phyloP scores from a whole-genome alignment of 2,888 invertebrate genomes.

The Melipona beecheii region DNA sequence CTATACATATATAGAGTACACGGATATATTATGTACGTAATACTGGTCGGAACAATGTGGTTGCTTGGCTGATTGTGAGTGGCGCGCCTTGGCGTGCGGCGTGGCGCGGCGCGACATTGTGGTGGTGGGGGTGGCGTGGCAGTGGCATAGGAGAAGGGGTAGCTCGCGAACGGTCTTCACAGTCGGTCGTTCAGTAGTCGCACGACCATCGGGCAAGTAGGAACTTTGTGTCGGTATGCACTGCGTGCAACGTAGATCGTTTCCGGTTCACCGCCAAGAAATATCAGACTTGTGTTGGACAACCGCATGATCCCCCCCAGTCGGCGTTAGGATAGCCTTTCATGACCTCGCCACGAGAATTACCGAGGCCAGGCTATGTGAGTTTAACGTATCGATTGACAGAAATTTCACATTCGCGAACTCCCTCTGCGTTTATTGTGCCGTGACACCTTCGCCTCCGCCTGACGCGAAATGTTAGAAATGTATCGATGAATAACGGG shows the following conservation, averaged over 20 bases:
- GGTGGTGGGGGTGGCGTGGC: neutral
- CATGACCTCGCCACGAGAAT: slow-evolving; percentile 23
- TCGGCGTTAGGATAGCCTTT: slow-evolving; percentile 34
- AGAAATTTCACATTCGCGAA: slow-evolving; percentile 18
- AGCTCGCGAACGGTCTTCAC: slow-evolving; percentile 43
- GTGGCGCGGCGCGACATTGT: neutral
- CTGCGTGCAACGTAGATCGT: slow-evolving; percentile 26
- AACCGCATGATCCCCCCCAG: slow-evolving; percentile 21
- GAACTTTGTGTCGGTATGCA: slow-evolving; percentile 39
- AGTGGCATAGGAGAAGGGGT: slow-evolving; percentile 19
- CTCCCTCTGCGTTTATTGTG: slow-evolving; percentile 17
- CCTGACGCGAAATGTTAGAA: neutral
- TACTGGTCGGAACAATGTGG: neutral
- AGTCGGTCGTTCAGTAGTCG: slow-evolving; percentile 73
- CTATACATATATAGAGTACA: neutral
- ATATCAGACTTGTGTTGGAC: slow-evolving; percentile 17
- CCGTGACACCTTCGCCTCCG: neutral
- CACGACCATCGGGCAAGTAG: slow-evolving; percentile 70
- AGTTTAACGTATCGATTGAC: slow-evolving; percentile 46
- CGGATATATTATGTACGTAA: neutral
- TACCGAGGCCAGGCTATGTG: slow-evolving; percentile 23
- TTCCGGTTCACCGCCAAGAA: slow-evolving; percentile 44
- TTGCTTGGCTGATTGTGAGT: neutral
- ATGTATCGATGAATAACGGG: neutral
- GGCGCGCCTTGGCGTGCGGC: neutral